Evolutionary conservation across 2,113 vertebrate species (phyloP), one percentile per base, ranked within the genome.

Genomic region (Arothron firmamentum): DNA sequence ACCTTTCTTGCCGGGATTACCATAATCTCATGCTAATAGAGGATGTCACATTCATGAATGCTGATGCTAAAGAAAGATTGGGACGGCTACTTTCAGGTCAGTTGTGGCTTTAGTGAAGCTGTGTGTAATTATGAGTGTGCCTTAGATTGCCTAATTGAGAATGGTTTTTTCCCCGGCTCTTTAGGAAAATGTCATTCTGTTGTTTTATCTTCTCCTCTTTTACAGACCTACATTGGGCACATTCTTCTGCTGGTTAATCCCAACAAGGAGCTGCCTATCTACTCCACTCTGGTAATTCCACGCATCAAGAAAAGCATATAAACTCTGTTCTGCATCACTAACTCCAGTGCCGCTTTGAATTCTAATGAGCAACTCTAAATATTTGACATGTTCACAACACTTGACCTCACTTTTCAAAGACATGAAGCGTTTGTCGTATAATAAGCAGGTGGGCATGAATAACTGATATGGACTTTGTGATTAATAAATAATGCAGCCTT

Each of bases 181-280:
- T 49, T 2, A 49, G 17, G 16, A 18, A 19, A 49, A n/a, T 49
- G 10, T 18, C 1, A 9, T 49, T 20, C 15, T 8, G 7, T 48
- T n/a, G 31, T 70, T 17, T 61, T 20, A 51, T 65, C 57, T 20
- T 17, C 47, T 62, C 23, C 74, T 62, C 50, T 71, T 74, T 82
- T 90, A 52, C 77, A 98, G 96, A 98, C 96, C 6, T 98, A 96
- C 59, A 89, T 98, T 55, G 96, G 96, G 63, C 92, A 98, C 82
- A 95, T 94, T 82, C 91, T 98, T 38, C 87, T 98, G 65, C 91
- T 97, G 70, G 92, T 97, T 59, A 98, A 98, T 61, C 96, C 96
- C 16, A 96, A 96, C 85, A 98, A 97, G 85, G 94, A 95, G 61
- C 92, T 98, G 66, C 95, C 95, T 34, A 94, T 98, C 81, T 98